These are phyloP conservation scores for Crocallis elinguaria DNA, from an alignment of 2,888 invertebrate species.

Conservation along the genomic window DNA sequence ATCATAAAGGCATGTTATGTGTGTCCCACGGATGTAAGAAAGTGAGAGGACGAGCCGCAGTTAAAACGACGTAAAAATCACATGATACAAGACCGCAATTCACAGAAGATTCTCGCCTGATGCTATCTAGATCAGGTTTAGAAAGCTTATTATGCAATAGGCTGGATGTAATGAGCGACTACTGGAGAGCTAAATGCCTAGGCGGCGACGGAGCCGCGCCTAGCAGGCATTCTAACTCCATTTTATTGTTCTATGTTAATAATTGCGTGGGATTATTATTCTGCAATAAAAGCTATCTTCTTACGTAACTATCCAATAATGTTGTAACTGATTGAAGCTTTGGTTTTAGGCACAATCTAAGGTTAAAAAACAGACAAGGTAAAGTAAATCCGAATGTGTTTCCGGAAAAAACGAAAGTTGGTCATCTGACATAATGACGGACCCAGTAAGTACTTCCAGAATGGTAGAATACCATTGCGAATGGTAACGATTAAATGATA, in stretches of 20 bases:
- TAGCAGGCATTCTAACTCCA: background rate
- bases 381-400: background rate
- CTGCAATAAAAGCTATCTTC: slow-evolving; percentile 10
- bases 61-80: slow-evolving; percentile 36
- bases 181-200: slow-evolving; percentile 10
- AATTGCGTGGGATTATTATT: slow-evolving; percentile 17
- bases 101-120: slow-evolving; percentile 28
- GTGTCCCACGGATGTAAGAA: slow-evolving; percentile 59
- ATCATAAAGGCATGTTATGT: slow-evolving; percentile 61
- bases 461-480: background rate
- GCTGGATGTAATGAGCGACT: slow-evolving; percentile 9
- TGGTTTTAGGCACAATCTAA: background rate
- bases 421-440: background rate
- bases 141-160: slow-evolving; percentile 44
- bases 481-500: background rate
- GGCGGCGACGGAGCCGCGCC: background rate
- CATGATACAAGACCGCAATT: slow-evolving; percentile 25
- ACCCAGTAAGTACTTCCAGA: background rate
- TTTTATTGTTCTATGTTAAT: slow-evolving; percentile 26
- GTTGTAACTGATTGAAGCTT: background rate
- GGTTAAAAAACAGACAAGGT: background rate
- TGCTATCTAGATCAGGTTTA: slow-evolving; percentile 37
- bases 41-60: slow-evolving; percentile 69
- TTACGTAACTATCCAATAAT: slow-evolving; percentile 7
- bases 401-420: background rate